These are phyloP conservation scores for Erpornis zantholeuca DNA, from an alignment of 2,113 vertebrate genomes.

Conservation along the genomic window DNA sequence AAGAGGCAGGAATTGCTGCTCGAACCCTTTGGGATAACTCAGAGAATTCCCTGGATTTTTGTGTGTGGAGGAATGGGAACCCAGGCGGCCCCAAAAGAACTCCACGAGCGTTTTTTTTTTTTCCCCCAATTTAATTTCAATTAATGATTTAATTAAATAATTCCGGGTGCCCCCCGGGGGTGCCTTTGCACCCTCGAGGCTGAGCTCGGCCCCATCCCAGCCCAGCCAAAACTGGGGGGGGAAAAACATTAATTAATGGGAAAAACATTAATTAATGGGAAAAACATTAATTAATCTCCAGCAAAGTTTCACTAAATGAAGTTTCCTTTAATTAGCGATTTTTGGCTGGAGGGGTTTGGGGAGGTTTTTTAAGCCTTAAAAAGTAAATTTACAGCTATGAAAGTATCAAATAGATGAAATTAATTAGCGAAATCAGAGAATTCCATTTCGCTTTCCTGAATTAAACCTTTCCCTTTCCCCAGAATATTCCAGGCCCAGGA, in stretches of 20 bases:
- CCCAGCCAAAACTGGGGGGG: not conserved
- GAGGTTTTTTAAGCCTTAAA: not conserved
- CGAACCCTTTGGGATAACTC: not conserved
- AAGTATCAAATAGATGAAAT: not conserved
- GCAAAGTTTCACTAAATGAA: too few relatives aligned
- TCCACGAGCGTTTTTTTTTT: too few relatives aligned
- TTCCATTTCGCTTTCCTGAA: not conserved
- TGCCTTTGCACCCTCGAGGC: not conserved
- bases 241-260: too few relatives aligned
- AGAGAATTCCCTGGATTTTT: not conserved
- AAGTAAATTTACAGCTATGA: not conserved
- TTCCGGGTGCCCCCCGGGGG: not conserved
- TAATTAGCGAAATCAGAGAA: not conserved
- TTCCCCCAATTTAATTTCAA: too few relatives aligned
- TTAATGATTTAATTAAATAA: not conserved
- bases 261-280: too few relatives aligned
- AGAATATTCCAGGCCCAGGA: not conserved
- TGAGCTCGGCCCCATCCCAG: not conserved
- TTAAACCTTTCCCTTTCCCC: not conserved
- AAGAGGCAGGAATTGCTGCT: rapidly evolving
- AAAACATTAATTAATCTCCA: not conserved
- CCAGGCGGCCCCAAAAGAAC: not conserved
- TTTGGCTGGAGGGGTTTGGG: not conserved
- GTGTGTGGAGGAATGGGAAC: not conserved
- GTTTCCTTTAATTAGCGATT: not conserved